phyloP scores from a whole-genome alignment of 2,113 vertebrate species.

The Psophia crepitans region DNA sequence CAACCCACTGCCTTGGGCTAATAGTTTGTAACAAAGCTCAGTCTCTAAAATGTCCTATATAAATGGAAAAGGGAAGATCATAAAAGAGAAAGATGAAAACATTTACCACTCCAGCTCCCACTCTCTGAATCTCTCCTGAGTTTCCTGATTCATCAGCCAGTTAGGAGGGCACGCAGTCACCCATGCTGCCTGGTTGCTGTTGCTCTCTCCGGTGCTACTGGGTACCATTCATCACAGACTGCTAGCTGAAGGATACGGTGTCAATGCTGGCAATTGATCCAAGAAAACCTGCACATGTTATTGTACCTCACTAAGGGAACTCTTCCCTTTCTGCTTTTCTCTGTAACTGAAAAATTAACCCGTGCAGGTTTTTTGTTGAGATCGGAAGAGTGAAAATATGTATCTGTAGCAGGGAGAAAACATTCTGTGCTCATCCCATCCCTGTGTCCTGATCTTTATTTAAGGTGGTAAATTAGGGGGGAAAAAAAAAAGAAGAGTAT shows the following conservation, averaged over 20 bases:
- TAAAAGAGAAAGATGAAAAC: slow-evolving; percentile 78
- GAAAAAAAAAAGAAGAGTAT: background rate
- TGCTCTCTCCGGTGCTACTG: slow-evolving; percentile 29
- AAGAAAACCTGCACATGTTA: slow-evolving; percentile 24
- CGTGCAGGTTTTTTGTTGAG: background rate
- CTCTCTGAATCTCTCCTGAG: background rate
- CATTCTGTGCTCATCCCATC: background rate
- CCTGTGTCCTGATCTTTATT: background rate
- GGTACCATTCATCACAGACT: slow-evolving; percentile 65
- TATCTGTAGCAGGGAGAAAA: background rate
- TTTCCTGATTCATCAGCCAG: slow-evolving; percentile 61
- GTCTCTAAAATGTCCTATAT: slow-evolving; percentile 71
- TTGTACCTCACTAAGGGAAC: background rate
- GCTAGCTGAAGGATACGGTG: slow-evolving; percentile 21
- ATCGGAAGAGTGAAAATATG: background rate
- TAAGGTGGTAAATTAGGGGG: background rate
- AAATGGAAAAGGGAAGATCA: slow-evolving; percentile 69
- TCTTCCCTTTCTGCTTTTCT: background rate
- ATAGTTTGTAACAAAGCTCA: slow-evolving; percentile 73
- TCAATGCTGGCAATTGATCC: slow-evolving; percentile 52
- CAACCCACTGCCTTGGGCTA: slow-evolving; percentile 72
- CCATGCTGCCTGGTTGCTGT: background rate
- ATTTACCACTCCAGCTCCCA: slow-evolving; percentile 33
- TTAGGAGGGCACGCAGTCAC: slow-evolving; percentile 37
- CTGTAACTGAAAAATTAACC: slow-evolving; percentile 27